Evolutionary conservation across 1,140 invertebrate species (phyloP), one percentile per base, ranked within the genome.

Genomic region (Drosophila albomicans): DNA sequence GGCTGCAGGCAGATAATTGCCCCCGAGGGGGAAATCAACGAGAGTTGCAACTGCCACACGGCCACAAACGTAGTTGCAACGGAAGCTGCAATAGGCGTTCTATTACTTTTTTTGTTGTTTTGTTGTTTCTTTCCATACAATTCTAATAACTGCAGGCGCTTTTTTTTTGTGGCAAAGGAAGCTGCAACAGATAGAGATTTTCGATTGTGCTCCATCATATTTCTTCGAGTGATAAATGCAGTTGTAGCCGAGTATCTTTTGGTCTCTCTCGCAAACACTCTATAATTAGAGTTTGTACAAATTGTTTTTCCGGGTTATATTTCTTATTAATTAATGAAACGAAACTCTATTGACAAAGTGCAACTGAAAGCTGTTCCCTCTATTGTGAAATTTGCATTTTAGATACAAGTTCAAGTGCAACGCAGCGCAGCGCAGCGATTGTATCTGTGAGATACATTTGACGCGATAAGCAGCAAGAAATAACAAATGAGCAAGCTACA

Each of bases 281-380:
- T 75, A 75, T 70, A 70, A 75, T 75, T 75, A 75, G 66, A 59
- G 67, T 0, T 25, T 59, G 68, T 64, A 59, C 45, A 69, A 70
- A 75, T 75, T 70, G 67, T 54, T 75, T 75, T 70, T 75, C 73
- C 73, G 73, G 73, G 73, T 75, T 70, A 70, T 70, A 75, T 64
- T 75, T 70, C 73, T 64, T 64, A 75, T 75, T 75, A 75, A 75
- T 75, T 75, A 52, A 75, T 64, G 72, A 38, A 10, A 28, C 20
- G 13, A 20, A 16, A 38, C 8, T 3, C 16, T 38, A 54, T 54
- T 32, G 30, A 54, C 51, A 57, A 56, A 56, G 16, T 41, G 32
- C 51, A 48, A 25, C 20, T 25, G 20, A 25, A 25, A 25, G 20
- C 20, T 25, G 20, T 25, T 25, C 20, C 20, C 20, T 25, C 20